Evolutionary conservation across 2,113 vertebrate species (phyloP), one percentile per base, ranked within the genome.

Genomic region (Perca flavescens): DNA sequence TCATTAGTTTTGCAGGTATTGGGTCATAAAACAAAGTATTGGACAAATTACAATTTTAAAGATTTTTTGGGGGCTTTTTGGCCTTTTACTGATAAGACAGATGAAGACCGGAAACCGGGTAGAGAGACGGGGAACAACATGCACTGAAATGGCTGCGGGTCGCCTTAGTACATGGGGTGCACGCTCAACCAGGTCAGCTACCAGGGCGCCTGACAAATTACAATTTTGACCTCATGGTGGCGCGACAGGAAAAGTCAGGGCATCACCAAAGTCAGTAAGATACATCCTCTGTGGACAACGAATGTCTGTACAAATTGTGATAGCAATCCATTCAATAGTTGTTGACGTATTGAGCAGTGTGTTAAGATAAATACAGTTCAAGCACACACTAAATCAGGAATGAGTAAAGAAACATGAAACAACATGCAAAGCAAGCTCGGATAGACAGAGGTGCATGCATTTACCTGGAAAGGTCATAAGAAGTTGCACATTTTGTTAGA

Each of bases 381-480:
- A 54, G 53, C 62, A 57, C 2, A 2, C 6, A 79, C 21, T 25
- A 8, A 15, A 15, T 52, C n/a, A 72, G 68, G 28, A 56, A 66
- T 13, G 15, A 73, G 56, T 17, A 17, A 5, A 63, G 47, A 74
- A 76, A 71, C 25, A 34, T 5, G 22, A 19, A 28, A 61, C n/a
- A 50, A 25, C 80, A 84, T 73, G 85, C 88, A 84, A 70, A 69
- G 75, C 65, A 53, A 60, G 58, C 36, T 67, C 67, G n/a, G 61
- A 69, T 6, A 78, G n/a, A 67, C 77, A 80, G 56, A 69, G 77
- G 84, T 52, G 31, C 92, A 79, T 86, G 88, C 86, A 86, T 92
- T 95, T 95, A 96, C 94, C 95, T 94, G 83, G n/a, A 77, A 80
- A 54, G 79, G 75, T 90, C 62, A 74, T 83, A 83, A 89, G 77